phyloP scores from a whole-genome alignment of 2,113 vertebrate genomes.

The Malurus elegans region DNA sequence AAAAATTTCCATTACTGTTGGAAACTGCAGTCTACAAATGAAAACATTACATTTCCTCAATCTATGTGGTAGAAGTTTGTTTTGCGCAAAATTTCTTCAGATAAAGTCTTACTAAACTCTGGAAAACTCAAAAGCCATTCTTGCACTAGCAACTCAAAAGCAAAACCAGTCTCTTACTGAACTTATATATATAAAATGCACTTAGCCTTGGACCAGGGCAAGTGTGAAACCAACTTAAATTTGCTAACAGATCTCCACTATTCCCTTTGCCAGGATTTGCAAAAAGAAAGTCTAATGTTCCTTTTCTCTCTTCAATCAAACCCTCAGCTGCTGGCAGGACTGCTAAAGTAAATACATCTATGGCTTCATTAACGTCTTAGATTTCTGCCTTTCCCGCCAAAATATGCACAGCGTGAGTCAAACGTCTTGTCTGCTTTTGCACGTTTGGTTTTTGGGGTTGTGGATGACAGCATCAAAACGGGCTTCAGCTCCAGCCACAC shows the following conservation, averaged over 20 bases:
- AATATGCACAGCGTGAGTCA: constrained; percentile 50
- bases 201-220: constrained; percentile 42
- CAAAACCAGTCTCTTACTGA: constrained; percentile 17
- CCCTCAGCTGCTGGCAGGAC: constrained; percentile 49
- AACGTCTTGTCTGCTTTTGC: constrained; percentile 23
- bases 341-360: constrained; percentile 68
- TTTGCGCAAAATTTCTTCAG: not conserved
- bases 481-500: not conserved
- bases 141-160: constrained; percentile 19
- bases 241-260: constrained; percentile 61
- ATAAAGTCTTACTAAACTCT: not conserved
- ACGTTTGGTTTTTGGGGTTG: constrained; percentile 23
- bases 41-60: constrained; percentile 22
- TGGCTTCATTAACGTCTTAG: constrained; percentile 52
- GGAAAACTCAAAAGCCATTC: constrained; percentile 34
- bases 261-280: constrained; percentile 26
- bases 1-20: not conserved
- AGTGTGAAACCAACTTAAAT: constrained; percentile 69
- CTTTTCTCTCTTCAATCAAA: constrained; percentile 61
- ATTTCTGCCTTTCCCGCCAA: constrained; percentile 65
- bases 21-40: not conserved
- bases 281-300: constrained; percentile 31
- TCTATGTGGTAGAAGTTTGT: not conserved
- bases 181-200: constrained; percentile 35
- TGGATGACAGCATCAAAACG: not conserved